Evolutionary conservation across 2,888 invertebrate genomes (phyloP), one percentile per base, ranked within the genome.

Genomic region (Aleiodes testaceus): DNA sequence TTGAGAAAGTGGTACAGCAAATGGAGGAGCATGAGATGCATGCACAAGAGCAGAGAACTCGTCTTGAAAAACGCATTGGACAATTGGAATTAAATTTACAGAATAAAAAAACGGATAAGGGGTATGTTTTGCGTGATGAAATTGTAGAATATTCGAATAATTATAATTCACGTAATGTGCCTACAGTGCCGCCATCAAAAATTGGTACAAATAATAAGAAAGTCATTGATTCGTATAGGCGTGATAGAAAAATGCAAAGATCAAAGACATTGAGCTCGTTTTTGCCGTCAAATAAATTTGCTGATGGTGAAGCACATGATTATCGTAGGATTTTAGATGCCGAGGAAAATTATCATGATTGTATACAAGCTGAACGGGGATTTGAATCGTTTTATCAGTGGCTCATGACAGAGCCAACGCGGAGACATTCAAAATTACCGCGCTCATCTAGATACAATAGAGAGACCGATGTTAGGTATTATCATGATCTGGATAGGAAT

Each of bases 21-120:
- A 82, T 91, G 78, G 91, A 90, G 76, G 90, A 90, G 73, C 91
- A 91, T 75, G 90, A 91, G 78, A 85, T 89, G 45, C 88, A 89
- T 12, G 89, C 90, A 5, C 91, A 91, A 78, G 90, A 89, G 74
- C 91, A 91, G 79, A 89, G 91, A 3, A 91, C 90, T 44, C 88
- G 91, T 0, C 88, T 90, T 72, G 91, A 91, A 79, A 89, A 88
- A 77, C 90, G 90, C 71, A 91, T 91, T 22, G 91, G 91, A 0
- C 88, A 89, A 59, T 86, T 91, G 0, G 91, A 91, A 77, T 84
- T 90, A 69, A 89, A 89, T 77, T 85, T 91, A n/a, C 81, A 81
- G 36, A 80, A 75, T 52, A 79, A 74, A 45, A 67, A 61, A 44
- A 81, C 80, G 53, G 76, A 79, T 45, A 76, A 82, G 26, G 83